phyloP scores from a whole-genome alignment of 2,113 vertebrate species.

The Apteryx mantelli region DNA sequence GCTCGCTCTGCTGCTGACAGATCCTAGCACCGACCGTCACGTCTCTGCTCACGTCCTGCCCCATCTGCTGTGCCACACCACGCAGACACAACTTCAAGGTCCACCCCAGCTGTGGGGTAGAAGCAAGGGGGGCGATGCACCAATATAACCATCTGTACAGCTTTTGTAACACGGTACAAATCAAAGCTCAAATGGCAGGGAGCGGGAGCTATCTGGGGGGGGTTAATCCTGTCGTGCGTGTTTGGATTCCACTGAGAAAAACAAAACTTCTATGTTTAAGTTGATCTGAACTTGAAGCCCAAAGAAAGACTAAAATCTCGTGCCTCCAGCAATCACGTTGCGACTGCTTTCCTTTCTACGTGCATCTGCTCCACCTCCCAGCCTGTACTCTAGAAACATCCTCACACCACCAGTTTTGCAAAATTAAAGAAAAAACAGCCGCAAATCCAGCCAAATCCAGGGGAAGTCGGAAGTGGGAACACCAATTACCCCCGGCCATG shows the following conservation, averaged over 20 bases:
- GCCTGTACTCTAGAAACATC: background rate
- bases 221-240: background rate
- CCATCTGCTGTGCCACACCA: background rate
- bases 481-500: background rate
- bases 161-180: background rate
- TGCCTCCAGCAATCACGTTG: background rate
- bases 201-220: background rate
- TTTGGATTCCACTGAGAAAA: background rate
- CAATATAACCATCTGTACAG: background rate
- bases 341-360: background rate
- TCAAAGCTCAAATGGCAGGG: background rate
- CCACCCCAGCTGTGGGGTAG: background rate
- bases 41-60: background rate
- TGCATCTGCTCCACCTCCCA: background rate
- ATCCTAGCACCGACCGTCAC: accelerated
- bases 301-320: conserved; percentile 32
- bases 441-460: background rate
- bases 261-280: conserved; percentile 27
- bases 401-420: background rate
- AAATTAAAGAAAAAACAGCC: background rate
- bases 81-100: background rate
- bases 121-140: background rate
- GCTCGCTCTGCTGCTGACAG: too few relatives aligned
- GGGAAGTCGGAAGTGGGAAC: background rate
- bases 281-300: conserved; percentile 28